These are phyloP conservation scores for Drosophila heteroneura DNA, from an alignment of 2,888 invertebrate genomes.

Conservation along the genomic window DNA sequence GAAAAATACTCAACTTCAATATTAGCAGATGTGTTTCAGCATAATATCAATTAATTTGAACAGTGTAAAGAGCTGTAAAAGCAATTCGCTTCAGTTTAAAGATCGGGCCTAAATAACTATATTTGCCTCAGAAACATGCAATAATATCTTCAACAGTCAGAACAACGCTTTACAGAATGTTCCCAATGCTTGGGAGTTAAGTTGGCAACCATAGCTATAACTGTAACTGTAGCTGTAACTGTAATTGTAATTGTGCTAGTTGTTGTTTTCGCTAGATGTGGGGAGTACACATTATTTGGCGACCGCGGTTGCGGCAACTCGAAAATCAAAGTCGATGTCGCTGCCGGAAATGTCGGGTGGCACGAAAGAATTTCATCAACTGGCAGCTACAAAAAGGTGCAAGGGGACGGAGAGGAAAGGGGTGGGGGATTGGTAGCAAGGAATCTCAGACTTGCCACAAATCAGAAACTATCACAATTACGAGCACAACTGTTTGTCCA, in stretches of 20 bases:
- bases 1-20: background rate
- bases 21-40: background rate
- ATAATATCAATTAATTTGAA: background rate
- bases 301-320: constrained; percentile 23
- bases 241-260: constrained; percentile 13
- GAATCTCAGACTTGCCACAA: constrained; percentile 2
- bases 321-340: constrained; percentile 9
- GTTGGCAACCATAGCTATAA: background rate
- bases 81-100: background rate
- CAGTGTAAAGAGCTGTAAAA: background rate
- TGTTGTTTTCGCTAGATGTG: background rate
- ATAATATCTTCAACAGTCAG: background rate
- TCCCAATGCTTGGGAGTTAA: background rate
- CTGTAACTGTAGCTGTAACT: background rate
- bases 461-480: constrained; percentile 6
- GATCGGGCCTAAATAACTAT: background rate
- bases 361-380: constrained; percentile 73
- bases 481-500: constrained; percentile 29
- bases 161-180: constrained; percentile 1
- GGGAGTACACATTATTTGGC: constrained; percentile 20
- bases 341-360: constrained; percentile 65
- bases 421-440: background rate
- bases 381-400: constrained; percentile 3
- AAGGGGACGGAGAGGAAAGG: background rate
- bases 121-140: background rate